Evolutionary conservation across 1,140 invertebrate species (phyloP).

Genomic region (Trinorchestia longiramus): DNA sequence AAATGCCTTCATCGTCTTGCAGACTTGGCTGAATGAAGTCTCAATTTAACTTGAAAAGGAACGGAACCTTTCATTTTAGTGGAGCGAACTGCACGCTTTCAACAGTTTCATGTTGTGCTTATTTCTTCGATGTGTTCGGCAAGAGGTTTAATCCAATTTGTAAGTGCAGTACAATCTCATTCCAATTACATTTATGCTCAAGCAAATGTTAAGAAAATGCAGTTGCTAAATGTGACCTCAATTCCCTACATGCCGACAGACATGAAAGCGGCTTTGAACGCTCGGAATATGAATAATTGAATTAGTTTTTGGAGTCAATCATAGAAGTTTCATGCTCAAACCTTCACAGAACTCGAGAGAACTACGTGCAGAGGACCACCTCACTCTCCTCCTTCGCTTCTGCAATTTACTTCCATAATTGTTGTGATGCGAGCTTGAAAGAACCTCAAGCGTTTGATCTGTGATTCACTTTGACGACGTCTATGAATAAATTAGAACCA

Average conservation of each 20-base stretch:
- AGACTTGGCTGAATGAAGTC: background rate
- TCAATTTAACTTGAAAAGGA: background rate
- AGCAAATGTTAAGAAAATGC: background rate
- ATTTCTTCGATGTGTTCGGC: background rate
- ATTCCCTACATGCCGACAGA: background rate
- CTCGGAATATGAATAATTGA: background rate
- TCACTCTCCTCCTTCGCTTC: background rate
- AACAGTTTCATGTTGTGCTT: background rate
- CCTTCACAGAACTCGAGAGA: background rate
- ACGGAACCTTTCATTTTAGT: background rate
- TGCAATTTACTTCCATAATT: conserved; percentile 35
- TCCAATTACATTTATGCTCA: background rate
- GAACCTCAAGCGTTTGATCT: background rate
- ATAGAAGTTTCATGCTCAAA: background rate
- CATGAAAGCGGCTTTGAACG: background rate
- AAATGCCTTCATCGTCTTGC: no score
- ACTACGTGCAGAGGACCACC: background rate
- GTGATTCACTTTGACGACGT: conserved; percentile 28
- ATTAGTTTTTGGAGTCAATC: background rate
- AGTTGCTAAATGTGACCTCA: background rate
- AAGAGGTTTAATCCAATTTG: background rate
- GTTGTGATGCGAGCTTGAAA: conserved; percentile 22
- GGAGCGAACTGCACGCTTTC: background rate
- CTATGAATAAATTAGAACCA: conserved; percentile 39
- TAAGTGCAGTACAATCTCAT: background rate